Base-by-base conservation (phyloP, 30 jellyfish, hydroid and myxozoan genomes). In the Cassiopea xamachana region DNA sequence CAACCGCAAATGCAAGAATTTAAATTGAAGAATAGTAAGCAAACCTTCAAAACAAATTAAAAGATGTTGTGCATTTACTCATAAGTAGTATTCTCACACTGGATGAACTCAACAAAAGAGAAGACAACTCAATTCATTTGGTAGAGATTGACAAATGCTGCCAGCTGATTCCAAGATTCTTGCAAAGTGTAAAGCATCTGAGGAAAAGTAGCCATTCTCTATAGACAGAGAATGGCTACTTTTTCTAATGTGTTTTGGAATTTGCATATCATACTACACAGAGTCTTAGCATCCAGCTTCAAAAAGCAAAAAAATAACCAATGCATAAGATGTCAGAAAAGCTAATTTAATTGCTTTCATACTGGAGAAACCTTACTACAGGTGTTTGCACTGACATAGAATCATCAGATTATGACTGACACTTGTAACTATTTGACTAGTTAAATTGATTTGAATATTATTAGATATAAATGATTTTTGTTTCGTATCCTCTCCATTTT, bases 91-190 rank as follows among this genome's bases (percentile, higher is more conserved):
- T 69, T 55, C 84, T 71, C 73, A 58, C 87, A 73, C 47, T 85
- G 87, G 92, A 85, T 85, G 87, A 48, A 72, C 46, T 85, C 87
- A 85, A 85, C 62, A 74, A 73, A 44, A 85, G 92, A 85, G 80
- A 85, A 47, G 81, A 85, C 72, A 72, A 72, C 73, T 58, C 92
- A 1, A 85, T 85, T 85, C 86, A 85, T 72, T 73, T 72, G 61
- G 92, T 87, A 55, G 92, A 85, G 18, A 73, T 85, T 73, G 87
- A 85, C 92, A 85, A 85, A 72, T 43, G 92, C 92, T 73, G 92
- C 80, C 87, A 85, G 92, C 87, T 74, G 87, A 80, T 73, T 85
- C 87, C 92, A 85, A 72, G 92, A 85, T 85, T 85, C 14, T 87
- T 72, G 60, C 48, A 75, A 1, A 64, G 16, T 46, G 87, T 79